phyloP scores from a whole-genome alignment of 2,113 vertebrate genomes.

The Fulica atra region DNA sequence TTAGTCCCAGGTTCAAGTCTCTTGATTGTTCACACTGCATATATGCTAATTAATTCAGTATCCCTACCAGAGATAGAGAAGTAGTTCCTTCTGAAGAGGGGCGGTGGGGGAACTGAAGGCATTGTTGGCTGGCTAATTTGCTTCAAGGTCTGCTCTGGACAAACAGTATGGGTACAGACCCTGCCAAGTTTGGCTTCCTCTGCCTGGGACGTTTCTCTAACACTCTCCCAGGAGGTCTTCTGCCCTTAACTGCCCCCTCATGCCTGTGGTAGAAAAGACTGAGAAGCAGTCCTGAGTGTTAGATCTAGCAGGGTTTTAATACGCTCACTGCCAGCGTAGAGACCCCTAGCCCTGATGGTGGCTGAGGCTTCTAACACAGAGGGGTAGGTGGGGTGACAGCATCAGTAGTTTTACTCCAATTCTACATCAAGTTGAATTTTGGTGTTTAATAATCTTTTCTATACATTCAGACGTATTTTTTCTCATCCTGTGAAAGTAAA shows the following conservation, averaged over 20 bases:
- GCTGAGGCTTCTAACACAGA: not conserved
- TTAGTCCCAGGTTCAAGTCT: conserved; percentile 27
- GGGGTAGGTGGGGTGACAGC: not conserved
- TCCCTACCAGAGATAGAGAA: not conserved
- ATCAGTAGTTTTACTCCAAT: not conserved
- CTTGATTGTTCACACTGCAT: not conserved
- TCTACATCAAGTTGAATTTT: not conserved
- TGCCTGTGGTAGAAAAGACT: not conserved
- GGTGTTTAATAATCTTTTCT: not conserved
- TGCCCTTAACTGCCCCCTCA: not conserved
- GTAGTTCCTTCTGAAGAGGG: not conserved
- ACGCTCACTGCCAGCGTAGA: not conserved
- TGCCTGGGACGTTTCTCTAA: conserved; percentile 1
- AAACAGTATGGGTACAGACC: not conserved
- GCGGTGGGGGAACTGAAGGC: accelerated
- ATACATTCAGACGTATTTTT: not conserved
- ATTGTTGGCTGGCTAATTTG: not conserved
- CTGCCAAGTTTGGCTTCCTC: conserved; percentile 48
- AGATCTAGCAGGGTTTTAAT: not conserved
- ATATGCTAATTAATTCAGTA: conserved; percentile 32
- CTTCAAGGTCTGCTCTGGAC: not conserved
- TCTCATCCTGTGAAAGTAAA: not conserved
- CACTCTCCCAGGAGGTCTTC: conserved; percentile 9
- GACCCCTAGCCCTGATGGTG: not conserved
- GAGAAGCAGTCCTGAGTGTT: not conserved